These are phyloP conservation scores for Choloepus didactylus DNA, from an alignment of 2,797 vertebrate species.

Conservation along the genomic window DNA sequence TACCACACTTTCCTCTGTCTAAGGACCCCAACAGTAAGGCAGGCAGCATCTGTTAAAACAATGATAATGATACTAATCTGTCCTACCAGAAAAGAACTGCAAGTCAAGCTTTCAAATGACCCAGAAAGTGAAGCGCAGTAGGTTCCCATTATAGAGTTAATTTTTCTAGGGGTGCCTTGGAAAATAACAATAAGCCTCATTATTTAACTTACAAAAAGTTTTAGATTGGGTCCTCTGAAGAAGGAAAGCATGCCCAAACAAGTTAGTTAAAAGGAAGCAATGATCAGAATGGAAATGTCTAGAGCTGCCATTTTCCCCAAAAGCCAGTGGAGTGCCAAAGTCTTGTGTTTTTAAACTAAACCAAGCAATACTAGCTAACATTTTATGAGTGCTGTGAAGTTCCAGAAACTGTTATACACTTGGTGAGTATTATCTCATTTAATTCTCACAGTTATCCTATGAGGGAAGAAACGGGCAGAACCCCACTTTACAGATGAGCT, in stretches of 20 bases:
- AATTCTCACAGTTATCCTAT: neutral
- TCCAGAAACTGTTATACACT: neutral
- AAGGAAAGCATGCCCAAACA: neutral
- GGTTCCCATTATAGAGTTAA: conserved; percentile 6
- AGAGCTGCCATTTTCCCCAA: neutral
- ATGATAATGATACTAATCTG: too few species aligned
- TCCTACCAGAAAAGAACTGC: conserved; percentile 6
- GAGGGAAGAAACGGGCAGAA: neutral
- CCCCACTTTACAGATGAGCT: conserved; percentile 11
- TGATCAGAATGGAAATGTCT: neutral
- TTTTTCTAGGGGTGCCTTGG: neutral
- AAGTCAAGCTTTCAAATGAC: conserved; percentile 48
- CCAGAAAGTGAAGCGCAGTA: conserved; percentile 16
- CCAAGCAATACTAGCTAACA: neutral
- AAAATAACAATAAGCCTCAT: neutral
- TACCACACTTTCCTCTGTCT: neutral
- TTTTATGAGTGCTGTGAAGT: neutral
- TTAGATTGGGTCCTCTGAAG: neutral
- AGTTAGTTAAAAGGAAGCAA: neutral
- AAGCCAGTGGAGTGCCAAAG: neutral
- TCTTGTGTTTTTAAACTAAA: neutral
- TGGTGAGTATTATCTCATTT: neutral
- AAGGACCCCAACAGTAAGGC: neutral
- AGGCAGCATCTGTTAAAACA: neutral
- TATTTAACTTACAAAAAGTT: neutral